Evolutionary conservation across 2,797 vertebrate species (phyloP), one percentile per base, ranked within the genome.

Genomic region (Crocodylus rhombifer): DNA sequence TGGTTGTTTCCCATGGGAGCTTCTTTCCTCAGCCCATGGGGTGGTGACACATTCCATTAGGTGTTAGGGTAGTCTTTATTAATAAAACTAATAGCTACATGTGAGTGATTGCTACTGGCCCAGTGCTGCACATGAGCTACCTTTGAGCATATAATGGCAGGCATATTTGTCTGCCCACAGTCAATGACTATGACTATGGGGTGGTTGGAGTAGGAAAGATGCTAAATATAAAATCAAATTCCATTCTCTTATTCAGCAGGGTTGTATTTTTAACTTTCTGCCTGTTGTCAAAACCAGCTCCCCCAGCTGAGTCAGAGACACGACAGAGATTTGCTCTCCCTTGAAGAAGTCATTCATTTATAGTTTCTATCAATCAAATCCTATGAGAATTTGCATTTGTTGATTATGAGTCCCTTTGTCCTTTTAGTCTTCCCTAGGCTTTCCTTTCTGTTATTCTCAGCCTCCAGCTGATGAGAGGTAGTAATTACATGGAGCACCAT

Each of bases 61-160:
- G 1, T 64, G 17, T 4, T n/a, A 0, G 0, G 2, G 7, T 55
- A 18, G 14, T 0, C 0, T 0, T 69, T 71, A 25, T 42, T 14
- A 20, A 42, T 36, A 21, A 71, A 36, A 14, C 20, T 21, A 42
- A 71, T 11, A 42, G 69, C 69, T 71, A 3, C 12, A 28, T 75
- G 64, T 25, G 77, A 88, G 13, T 11, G 0, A 0, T 6, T 55
- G 64, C 86, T 82, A 65, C 23, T 1, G 30, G 56, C 5, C 42
- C 56, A 16, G 2, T 23, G 25, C 62, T 75, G 30, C 60, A 6
- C 2, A 11, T 62, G 33, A 91, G 4, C 64, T 2, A 2, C n/a
- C 56, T 60, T 20, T 30, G 16, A 67, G 56, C 30, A 18, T 58
- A 10, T 30, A 33, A 25, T 58, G 79, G 28, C 51, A 67, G 65